Percentiles rank a stretch among this genome's conserved stretches.
Evolutionary conservation across 2,888 invertebrate species (phyloP).

Genomic region (Drosophila meridiana): DNA sequence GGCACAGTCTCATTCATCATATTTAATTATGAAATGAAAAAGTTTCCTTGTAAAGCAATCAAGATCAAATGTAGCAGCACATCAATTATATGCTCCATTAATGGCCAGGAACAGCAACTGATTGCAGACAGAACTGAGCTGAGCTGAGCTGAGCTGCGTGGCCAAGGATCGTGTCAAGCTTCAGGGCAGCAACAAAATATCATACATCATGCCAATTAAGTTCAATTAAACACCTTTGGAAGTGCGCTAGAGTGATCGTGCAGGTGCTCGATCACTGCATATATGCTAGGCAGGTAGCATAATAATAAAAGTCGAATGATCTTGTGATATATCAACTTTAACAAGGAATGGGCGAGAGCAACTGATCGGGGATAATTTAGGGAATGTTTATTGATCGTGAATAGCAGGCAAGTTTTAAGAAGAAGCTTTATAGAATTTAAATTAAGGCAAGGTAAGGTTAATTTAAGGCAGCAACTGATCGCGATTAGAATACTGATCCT

Average conservation of each 20-base stretch:
- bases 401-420: too few species aligned
- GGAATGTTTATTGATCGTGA: neutral
- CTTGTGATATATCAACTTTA: neutral
- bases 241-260: neutral
- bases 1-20: constrained; percentile 4
- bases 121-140: neutral
- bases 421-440: too few species aligned
- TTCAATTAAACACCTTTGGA: constrained; percentile 11
- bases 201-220: constrained; percentile 12
- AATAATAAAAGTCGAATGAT: neutral
- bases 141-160: neutral
- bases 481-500: too few species aligned
- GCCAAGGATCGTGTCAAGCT: constrained; percentile 8
- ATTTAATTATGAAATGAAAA: constrained; percentile 6
- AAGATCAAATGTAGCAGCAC: constrained; percentile 1
- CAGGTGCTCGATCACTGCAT: constrained; percentile 1
- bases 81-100: constrained; percentile 10
- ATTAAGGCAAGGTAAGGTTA: too few species aligned
- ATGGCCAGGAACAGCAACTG: constrained; percentile 6
- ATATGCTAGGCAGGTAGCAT: neutral
- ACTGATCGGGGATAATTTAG: neutral
- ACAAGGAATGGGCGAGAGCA: neutral
- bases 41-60: constrained; percentile 5
- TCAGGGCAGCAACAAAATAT: neutral
- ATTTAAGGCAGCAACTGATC: too few species aligned